phyloP scores from a whole-genome alignment of 2,113 vertebrate species.

The Mastomys coucha region DNA sequence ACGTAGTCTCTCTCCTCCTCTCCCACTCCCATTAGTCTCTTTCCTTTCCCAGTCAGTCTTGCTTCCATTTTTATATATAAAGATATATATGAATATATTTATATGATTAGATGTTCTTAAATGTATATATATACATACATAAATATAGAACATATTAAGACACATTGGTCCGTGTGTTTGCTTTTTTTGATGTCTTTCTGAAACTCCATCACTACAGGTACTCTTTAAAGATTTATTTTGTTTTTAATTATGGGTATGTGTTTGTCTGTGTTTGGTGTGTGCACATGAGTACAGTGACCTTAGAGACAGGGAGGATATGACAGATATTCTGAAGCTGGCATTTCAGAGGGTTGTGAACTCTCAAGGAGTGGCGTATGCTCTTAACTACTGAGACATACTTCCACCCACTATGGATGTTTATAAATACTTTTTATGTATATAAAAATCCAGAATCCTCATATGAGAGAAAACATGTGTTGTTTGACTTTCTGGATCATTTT shows the following conservation, averaged over 20 bases:
- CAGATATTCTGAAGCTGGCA: background rate
- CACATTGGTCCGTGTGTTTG: background rate
- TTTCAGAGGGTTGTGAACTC: background rate
- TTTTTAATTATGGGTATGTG: background rate
- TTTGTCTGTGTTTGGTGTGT: background rate
- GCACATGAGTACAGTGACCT: background rate
- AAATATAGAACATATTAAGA: background rate
- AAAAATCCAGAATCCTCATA: background rate
- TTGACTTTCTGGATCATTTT: background rate
- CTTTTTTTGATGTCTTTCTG: background rate
- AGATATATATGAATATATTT: background rate
- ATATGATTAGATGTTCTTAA: background rate
- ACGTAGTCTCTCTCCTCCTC: background rate
- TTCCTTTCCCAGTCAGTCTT: background rate
- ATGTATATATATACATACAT: background rate
- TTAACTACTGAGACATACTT: background rate
- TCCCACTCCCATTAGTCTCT: background rate
- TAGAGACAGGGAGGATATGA: background rate
- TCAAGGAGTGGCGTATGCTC: background rate
- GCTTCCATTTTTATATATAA: background rate
- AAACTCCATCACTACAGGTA: background rate
- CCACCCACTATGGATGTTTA: background rate
- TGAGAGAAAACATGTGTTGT: background rate
- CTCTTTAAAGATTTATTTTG: background rate
- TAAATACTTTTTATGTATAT: background rate